Percentiles rank a stretch among this genome's conserved stretches.
These are phyloP conservation scores for Eidolon helvum DNA, from an alignment of 2,113 vertebrate genomes.

Conservation along the genomic window DNA sequence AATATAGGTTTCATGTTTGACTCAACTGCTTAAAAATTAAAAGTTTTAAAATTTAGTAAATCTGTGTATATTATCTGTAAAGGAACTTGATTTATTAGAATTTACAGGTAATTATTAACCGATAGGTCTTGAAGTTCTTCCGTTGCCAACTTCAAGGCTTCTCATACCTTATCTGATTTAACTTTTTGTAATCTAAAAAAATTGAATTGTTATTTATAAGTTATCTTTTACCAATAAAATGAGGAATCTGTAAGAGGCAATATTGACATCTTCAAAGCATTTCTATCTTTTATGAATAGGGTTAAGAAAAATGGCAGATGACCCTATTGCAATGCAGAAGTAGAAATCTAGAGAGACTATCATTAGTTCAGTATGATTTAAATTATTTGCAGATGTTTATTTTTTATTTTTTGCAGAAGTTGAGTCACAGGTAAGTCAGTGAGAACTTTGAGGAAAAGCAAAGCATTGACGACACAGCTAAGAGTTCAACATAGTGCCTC, in stretches of 20 bases:
- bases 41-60: constrained; percentile 27
- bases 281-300: neutral
- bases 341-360: constrained; percentile 48
- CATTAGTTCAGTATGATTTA: constrained; percentile 57
- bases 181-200: neutral
- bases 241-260: neutral
- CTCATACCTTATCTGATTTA: neutral
- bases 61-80: neutral
- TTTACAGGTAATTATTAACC: constrained; percentile 1
- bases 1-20: constrained; percentile 35
- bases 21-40: neutral
- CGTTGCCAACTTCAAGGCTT: neutral
- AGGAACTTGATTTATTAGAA: constrained; percentile 4
- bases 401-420: constrained; percentile 73
- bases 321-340: constrained; percentile 7
- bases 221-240: constrained; percentile 1
- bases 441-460: constrained; percentile 80
- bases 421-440: constrained; percentile 79
- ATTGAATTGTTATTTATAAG: neutral
- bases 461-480: constrained; percentile 74
- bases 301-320: neutral
- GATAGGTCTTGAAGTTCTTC: constrained; percentile 25
- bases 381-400: constrained; percentile 60
- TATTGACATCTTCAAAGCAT: neutral
- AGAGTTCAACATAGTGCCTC: constrained; percentile 78